Evolutionary conservation across 2,888 invertebrate species (phyloP).

Genomic region (Harmothoe impar): DNA sequence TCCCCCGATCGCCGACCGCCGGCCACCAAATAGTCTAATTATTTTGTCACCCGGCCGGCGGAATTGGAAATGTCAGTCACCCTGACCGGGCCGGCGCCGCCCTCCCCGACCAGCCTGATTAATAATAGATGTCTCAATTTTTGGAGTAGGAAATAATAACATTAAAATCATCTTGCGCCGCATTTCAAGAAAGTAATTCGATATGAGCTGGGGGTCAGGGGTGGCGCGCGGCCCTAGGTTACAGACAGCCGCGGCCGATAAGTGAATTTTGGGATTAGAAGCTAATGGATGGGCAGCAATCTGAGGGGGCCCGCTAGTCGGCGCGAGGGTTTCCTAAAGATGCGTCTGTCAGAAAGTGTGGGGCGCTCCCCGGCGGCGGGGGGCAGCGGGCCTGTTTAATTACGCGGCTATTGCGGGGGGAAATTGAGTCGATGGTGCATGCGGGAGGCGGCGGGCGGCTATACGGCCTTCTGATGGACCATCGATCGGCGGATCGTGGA

Average conservation of each 20-base stretch:
- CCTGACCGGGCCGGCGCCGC: slow-evolving; percentile 27
- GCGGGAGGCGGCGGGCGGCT: slow-evolving; percentile 15
- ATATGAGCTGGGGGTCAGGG: slow-evolving; percentile 56
- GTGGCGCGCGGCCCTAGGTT: slow-evolving; percentile 16
- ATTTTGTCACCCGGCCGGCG: slow-evolving; percentile 59
- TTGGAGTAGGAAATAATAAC: slow-evolving; percentile 64
- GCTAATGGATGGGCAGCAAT: slow-evolving; percentile 53
- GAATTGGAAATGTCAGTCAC: slow-evolving; percentile 63
- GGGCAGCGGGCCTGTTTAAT: slow-evolving; percentile 32
- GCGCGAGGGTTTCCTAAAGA: slow-evolving; percentile 36
- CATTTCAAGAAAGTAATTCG: slow-evolving; percentile 65
- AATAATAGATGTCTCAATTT: slow-evolving; percentile 65
- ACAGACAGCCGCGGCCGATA: slow-evolving; percentile 24
- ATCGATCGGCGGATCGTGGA: slow-evolving; percentile 27
- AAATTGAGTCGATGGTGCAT: slow-evolving; percentile 55
- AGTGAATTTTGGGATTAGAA: slow-evolving; percentile 61
- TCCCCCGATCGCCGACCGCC: slow-evolving; percentile 39
- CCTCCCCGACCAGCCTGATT: slow-evolving; percentile 36
- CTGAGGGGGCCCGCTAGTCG: neutral
- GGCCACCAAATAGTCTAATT: slow-evolving; percentile 60
- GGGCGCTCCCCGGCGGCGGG: neutral
- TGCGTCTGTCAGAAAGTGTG: slow-evolving; percentile 46
- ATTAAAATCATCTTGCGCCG: slow-evolving; percentile 64
- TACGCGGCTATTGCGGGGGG: slow-evolving; percentile 52
- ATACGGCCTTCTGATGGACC: neutral